Conservation (phyloP, 2,888 invertebrate genomes). For the Bombylius discolor region DNA sequence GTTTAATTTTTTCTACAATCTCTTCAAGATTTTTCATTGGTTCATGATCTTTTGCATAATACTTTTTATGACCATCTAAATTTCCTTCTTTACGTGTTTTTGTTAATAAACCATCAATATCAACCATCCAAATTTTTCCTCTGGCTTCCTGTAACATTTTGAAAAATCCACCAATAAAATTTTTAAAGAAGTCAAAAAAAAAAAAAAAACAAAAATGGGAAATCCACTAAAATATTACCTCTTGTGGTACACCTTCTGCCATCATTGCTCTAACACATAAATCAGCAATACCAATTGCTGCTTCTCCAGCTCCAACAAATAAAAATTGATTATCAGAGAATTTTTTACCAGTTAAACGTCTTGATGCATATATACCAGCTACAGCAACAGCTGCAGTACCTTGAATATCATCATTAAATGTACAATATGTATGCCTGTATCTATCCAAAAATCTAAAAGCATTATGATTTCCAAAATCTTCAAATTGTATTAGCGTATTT, state of each 20-base stretch:
- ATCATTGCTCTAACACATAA: conserved; percentile 82
- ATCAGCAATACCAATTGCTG: conserved; percentile 85
- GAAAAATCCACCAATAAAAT: not conserved
- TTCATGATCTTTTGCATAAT: conserved; percentile 64
- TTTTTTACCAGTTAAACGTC: conserved; percentile 44
- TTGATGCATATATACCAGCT: conserved; percentile 58
- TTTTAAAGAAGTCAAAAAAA: not conserved
- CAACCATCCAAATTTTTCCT: conserved; percentile 89
- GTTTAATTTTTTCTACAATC: conserved; percentile 72
- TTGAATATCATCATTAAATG: conserved; percentile 98
- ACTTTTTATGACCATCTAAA: conserved; percentile 54
- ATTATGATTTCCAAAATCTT: conserved; percentile 95
- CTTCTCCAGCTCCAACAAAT: conserved; percentile 87
- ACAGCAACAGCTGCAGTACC: conserved; percentile 94
- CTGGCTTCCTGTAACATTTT: conserved; percentile 50
- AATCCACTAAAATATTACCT: conserved; percentile 18
- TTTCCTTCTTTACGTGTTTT: conserved; percentile 50
- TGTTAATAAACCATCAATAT: conserved; percentile 80
- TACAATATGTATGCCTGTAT: conserved; percentile 84
- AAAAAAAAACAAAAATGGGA: no score
- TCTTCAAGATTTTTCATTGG: conserved; percentile 66
- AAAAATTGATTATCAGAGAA: conserved; percentile 78
- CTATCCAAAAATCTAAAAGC: conserved; percentile 89
- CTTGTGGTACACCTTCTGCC: conserved; percentile 44
- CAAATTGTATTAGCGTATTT: conserved; percentile 78